A percentile compares a stretch with the other conserved stretches of the same genome.
These are phyloP conservation scores for Coranthus polyacanthus DNA, from an alignment of 2,797 vertebrate species.

Conservation along the genomic window DNA sequence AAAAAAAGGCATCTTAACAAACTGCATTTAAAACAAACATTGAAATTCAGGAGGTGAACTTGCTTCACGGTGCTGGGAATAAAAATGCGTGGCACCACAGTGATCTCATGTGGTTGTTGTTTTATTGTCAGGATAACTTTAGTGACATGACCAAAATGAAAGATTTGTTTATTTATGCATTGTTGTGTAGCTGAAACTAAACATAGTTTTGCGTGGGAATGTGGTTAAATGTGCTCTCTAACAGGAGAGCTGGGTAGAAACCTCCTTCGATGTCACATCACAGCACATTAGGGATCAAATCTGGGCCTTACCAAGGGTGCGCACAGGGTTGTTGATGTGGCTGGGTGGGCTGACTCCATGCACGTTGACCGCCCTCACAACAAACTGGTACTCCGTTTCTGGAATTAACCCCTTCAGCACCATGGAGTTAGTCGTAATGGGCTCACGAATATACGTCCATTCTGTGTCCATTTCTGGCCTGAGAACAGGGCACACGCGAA, in stretches of 20 bases:
- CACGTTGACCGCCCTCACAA: conserved; percentile 88
- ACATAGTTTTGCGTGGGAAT: conserved; percentile 35
- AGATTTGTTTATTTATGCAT: conserved; percentile 30
- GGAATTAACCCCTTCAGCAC: conserved; percentile 92
- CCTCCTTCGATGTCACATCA: not conserved
- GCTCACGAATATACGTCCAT: conserved; percentile 93
- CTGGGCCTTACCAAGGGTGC: conserved; percentile 88
- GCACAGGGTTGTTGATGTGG: conserved; percentile 83
- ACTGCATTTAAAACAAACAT: too few relatives aligned
- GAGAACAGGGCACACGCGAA: conserved; percentile 31
- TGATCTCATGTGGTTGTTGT: conserved; percentile 5
- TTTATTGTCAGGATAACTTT: conserved; percentile 11
- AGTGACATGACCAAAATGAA: conserved; percentile 11
- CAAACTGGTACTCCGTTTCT: conserved; percentile 93
- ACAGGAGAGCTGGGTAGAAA: not conserved
- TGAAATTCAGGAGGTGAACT: not conserved
- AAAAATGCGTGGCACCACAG: conserved; percentile 3
- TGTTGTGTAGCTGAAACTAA: conserved; percentile 32
- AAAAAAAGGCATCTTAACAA: too few relatives aligned
- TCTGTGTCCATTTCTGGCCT: conserved; percentile 94
- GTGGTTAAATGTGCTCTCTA: conserved; percentile 23
- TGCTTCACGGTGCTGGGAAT: conserved; percentile 2
- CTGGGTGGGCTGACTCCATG: conserved; percentile 90
- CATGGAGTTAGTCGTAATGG: conserved; percentile 92
- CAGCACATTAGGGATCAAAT: not conserved